Conservation (phyloP, 2,797 vertebrate species). For the Lemur catta region DNA sequence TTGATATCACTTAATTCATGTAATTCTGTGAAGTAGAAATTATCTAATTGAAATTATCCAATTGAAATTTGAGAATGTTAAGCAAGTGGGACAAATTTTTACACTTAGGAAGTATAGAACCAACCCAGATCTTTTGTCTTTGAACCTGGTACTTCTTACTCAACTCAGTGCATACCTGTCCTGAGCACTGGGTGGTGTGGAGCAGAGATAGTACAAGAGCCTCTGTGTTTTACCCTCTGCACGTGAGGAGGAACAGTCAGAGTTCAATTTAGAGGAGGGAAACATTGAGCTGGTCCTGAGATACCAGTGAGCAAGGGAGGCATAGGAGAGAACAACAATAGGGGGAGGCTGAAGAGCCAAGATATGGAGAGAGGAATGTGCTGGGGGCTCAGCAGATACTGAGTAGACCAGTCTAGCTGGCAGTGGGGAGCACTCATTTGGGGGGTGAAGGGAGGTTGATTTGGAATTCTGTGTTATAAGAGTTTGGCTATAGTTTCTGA, state of each 20-base stretch:
- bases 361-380: not conserved
- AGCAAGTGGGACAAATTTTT: not conserved
- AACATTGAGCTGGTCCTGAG: not conserved
- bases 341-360: not conserved
- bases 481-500: not conserved
- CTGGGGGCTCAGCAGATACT: not conserved
- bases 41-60: not conserved
- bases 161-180: not conserved
- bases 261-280: not conserved
- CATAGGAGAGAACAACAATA: not conserved
- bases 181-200: too few species aligned
- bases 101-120: not conserved
- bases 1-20: not conserved
- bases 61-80: not conserved
- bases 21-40: not conserved
- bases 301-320: not conserved
- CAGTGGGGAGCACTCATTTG: not conserved
- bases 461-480: not conserved
- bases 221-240: not conserved
- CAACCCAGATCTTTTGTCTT: not conserved
- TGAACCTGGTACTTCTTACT: not conserved
- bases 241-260: not conserved
- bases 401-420: not conserved
- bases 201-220: not conserved
- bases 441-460: not conserved